These are phyloP conservation scores for Sesia apiformis DNA, from an alignment of 2,888 invertebrate genomes.

Conservation along the genomic window DNA sequence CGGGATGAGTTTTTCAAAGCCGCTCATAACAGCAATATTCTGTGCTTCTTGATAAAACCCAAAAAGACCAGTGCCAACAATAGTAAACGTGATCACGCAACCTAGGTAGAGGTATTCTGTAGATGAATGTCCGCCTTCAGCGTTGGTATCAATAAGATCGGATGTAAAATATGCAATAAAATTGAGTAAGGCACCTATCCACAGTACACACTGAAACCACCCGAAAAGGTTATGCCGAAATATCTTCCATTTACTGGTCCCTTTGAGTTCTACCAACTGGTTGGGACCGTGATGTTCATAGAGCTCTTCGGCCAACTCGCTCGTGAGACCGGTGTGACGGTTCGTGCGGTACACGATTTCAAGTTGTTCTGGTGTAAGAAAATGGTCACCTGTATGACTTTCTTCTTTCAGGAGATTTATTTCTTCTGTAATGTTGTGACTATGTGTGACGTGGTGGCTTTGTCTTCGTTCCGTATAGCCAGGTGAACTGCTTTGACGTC, in stretches of 20 bases:
- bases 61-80: constrained; percentile 69
- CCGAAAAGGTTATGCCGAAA: constrained; percentile 80
- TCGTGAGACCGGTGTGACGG: constrained; percentile 65
- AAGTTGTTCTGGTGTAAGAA: constrained; percentile 51
- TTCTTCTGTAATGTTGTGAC: constrained; percentile 13
- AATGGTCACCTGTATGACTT: constrained; percentile 55
- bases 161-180: constrained; percentile 71
- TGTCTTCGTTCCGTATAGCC: too few species aligned
- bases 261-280: constrained; percentile 71
- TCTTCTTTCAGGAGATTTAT: constrained; percentile 51
- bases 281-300: constrained; percentile 76
- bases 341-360: constrained; percentile 59
- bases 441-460: too few species aligned
- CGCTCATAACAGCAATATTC: constrained; percentile 87
- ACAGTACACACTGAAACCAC: constrained; percentile 81
- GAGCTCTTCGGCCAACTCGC: constrained; percentile 65
- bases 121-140: constrained; percentile 25
- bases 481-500: too few species aligned
- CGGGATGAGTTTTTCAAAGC: constrained; percentile 87
- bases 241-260: constrained; percentile 77
- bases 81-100: constrained; percentile 43
- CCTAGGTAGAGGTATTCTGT: constrained; percentile 61
- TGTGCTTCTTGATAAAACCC: constrained; percentile 77
- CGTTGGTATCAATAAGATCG: constrained; percentile 11
- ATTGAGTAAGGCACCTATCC: constrained; percentile 78